These are phyloP conservation scores for Phaenicophaeus curvirostris DNA, from an alignment of 2,797 vertebrate genomes.

Conservation along the genomic window DNA sequence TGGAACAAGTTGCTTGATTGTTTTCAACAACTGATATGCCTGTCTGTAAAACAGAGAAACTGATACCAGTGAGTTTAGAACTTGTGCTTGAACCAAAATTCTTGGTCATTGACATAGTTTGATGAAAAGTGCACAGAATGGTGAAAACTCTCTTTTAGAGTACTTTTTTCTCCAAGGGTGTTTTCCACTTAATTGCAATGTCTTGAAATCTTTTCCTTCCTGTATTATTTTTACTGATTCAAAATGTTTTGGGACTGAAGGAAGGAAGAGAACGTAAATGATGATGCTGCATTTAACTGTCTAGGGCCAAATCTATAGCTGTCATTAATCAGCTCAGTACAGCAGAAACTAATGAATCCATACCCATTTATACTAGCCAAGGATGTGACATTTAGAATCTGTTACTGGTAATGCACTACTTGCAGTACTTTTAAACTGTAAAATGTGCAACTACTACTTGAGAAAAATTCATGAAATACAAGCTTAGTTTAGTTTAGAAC, in stretches of 20 bases:
- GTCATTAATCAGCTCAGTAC: conserved; percentile 13
- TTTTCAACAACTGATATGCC: background rate
- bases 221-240: conserved; percentile 9
- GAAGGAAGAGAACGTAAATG: background rate
- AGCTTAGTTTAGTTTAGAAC: background rate
- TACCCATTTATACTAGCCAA: conserved; percentile 9
- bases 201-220: background rate
- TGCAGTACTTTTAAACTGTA: conserved; percentile 29
- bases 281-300: background rate
- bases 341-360: conserved; percentile 38
- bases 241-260: background rate
- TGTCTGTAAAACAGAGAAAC: background rate
- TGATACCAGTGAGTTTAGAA: background rate
- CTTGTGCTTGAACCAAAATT: background rate
- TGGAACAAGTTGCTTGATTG: background rate
- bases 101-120: background rate
- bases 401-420: background rate
- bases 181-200: background rate
- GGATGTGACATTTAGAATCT: conserved; percentile 20
- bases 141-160: background rate
- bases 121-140: background rate
- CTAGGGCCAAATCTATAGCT: background rate
- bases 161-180: background rate
- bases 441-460: conserved; percentile 3
- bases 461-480: conserved; percentile 31